phyloP scores from a whole-genome alignment of 2,797 vertebrate genomes.

The Dermochelys coriacea region DNA sequence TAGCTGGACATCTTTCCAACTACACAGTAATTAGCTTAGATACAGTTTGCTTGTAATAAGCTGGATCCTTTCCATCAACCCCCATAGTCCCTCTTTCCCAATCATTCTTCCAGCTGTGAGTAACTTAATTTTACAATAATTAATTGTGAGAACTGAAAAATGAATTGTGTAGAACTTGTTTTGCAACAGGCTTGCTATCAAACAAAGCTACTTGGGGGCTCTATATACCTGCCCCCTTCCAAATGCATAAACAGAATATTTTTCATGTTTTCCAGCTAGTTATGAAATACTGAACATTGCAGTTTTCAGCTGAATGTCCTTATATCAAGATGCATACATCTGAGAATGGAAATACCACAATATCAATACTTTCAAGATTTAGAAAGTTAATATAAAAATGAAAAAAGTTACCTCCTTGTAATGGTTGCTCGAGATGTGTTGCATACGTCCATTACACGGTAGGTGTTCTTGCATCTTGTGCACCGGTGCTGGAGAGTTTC shows the following conservation, averaged over 20 bases:
- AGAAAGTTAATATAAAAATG: constrained; percentile 1
- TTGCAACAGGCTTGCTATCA: constrained; percentile 1
- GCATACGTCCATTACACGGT: too few species aligned
- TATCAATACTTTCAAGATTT: background rate
- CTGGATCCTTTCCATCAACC: background rate
- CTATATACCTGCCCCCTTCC: background rate
- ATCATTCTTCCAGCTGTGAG: background rate
- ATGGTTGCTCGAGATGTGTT: too few species aligned
- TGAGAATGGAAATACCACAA: background rate
- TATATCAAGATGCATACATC: background rate
- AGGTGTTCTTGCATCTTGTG: too few species aligned
- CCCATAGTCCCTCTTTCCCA: constrained; percentile 2
- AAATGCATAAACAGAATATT: background rate
- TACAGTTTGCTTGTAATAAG: constrained; percentile 16
- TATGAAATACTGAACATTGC: constrained; percentile 7
- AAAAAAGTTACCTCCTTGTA: background rate
- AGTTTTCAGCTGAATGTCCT: background rate
- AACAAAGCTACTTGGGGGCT: constrained; percentile 4
- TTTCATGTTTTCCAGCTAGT: constrained; percentile 34
- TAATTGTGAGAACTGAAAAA: constrained; percentile 44
- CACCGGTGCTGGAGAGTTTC: too few species aligned
- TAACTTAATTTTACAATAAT: constrained; percentile 5
- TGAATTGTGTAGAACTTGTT: background rate
- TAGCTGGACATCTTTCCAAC: constrained; percentile 45
- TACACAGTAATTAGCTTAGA: constrained; percentile 60